Base-by-base conservation (phyloP, 2,888 invertebrate species). In the Lamellibrachia columna region DNA sequence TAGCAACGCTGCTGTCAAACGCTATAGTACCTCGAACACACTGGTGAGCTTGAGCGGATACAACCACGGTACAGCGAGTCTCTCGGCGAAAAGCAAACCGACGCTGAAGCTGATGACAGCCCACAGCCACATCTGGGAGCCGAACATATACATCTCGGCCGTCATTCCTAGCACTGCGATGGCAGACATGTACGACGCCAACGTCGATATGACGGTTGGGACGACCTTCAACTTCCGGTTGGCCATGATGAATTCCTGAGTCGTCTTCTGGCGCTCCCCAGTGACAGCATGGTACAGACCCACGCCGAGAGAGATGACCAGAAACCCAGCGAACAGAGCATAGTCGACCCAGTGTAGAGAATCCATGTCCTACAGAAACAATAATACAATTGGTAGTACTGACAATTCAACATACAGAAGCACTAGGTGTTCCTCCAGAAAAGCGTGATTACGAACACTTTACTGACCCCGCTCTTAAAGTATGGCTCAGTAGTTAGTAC, bases 21-120 rank as follows among this genome's bases (percentile, higher is more conserved):
- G 75, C 75, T 22, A n/a, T 6, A 40, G n/a, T 91, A 91, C 91
- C 91, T 91, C 22, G 53, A 91, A 91, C 52, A 91, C 53, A 28
- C 91, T 91, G 52, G 91, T 91, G 52, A 91, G 53, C 4, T 40
- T 91, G 52, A 91, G 91, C 52, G 91, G 91, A 22, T 91, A 91
- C 11, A 91, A 40, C 91, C 91, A 91, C 11, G 91, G 91, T 52
- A 91, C 7, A n/a, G 22, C 91, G 40, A 91, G 28, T 91, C 91
- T 91, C 53, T 91, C 91, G 52, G 40, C 91, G 3, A 28, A 7
- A 9, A 91, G 52, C 52, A 91, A 11, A 3, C 28, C 2, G 15
- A 2, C 11, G 3, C 28, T 22, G 52, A 40, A 2, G 15, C 40
- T 15, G 52, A 40, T 52, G 28, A 40, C 1, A 40, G 6, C 2